A percentile compares a stretch with the other conserved stretches of the same genome.
These are phyloP conservation scores for Mastigias papua DNA, from an alignment of 30 jellyfish, hydroid and myxozoan species.

Conservation along the genomic window DNA sequence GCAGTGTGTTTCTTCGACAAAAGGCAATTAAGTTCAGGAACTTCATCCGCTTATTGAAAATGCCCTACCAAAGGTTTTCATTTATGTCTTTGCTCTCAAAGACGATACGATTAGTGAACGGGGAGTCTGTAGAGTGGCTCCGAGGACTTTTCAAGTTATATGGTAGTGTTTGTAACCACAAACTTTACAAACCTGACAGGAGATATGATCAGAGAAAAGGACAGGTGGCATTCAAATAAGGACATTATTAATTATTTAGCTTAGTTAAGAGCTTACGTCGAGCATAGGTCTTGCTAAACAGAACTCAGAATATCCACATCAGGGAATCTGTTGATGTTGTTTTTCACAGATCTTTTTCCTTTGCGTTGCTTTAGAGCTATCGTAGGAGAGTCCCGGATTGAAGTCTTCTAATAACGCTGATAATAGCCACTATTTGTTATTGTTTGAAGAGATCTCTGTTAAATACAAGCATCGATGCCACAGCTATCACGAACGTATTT, in stretches of 20 bases:
- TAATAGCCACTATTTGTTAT: too few relatives aligned
- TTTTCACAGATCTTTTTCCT: neutral
- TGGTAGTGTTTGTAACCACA: neutral
- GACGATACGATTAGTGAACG: neutral
- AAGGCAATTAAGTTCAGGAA: conserved; percentile 4
- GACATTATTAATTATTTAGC: conserved; percentile 54
- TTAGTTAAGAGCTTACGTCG: conserved; percentile 64
- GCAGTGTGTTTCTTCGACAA: neutral
- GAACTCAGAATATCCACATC: conserved; percentile 12
- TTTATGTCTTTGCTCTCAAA: neutral
- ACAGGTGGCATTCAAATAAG: conserved; percentile 75
- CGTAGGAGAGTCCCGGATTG: too few relatives aligned
- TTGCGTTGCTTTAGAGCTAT: neutral
- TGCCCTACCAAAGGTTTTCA: neutral
- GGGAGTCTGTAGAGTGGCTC: neutral
- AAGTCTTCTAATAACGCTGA: too few relatives aligned
- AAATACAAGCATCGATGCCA: too few relatives aligned
- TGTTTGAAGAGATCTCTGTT: too few relatives aligned
- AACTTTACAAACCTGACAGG: conserved; percentile 2
- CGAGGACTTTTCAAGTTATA: neutral
- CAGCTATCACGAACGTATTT: too few relatives aligned
- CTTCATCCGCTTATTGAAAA: neutral
- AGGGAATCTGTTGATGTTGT: neutral
- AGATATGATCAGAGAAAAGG: conserved; percentile 33
- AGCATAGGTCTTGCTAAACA: conserved; percentile 52